Percentiles rank a stretch among this genome's conserved stretches.
Evolutionary conservation across 2,797 vertebrate species (phyloP).

Genomic region (Mallotus villosus): DNA sequence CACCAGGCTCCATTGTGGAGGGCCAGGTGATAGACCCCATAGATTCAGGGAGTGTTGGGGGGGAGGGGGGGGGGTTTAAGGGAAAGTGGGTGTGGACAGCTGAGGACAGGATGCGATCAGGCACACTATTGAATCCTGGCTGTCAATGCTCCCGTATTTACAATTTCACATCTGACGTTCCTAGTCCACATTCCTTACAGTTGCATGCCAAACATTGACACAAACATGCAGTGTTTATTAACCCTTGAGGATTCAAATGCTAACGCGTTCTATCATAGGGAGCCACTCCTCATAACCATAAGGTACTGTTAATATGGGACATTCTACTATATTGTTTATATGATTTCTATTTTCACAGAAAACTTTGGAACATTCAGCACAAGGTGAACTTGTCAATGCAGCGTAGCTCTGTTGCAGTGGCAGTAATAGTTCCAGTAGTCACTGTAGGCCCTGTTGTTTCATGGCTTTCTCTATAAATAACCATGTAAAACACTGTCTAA

Average conservation of each 20-base stretch:
- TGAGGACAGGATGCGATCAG: background rate
- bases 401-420: background rate
- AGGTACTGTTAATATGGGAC: too few species aligned
- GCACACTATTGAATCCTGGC: background rate
- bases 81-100: background rate
- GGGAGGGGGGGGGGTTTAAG: too few species aligned
- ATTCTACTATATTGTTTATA: background rate
- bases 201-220: too few species aligned
- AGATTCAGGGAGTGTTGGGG: background rate
- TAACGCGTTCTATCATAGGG: too few species aligned
- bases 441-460: too few species aligned
- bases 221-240: too few species aligned
- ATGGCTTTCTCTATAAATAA: background rate
- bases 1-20: background rate
- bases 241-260: too few species aligned
- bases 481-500: background rate
- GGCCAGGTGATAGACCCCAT: background rate
- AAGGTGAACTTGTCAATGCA: background rate
- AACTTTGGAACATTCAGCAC: background rate
- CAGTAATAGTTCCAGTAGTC: background rate
- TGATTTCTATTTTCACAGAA: background rate
- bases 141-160: too few species aligned
- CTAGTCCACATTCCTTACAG: too few species aligned
- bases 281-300: too few species aligned
- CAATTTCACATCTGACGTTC: background rate